Evolutionary conservation across 2,797 vertebrate species (phyloP).

Genomic region (Gobio occitaniae): DNA sequence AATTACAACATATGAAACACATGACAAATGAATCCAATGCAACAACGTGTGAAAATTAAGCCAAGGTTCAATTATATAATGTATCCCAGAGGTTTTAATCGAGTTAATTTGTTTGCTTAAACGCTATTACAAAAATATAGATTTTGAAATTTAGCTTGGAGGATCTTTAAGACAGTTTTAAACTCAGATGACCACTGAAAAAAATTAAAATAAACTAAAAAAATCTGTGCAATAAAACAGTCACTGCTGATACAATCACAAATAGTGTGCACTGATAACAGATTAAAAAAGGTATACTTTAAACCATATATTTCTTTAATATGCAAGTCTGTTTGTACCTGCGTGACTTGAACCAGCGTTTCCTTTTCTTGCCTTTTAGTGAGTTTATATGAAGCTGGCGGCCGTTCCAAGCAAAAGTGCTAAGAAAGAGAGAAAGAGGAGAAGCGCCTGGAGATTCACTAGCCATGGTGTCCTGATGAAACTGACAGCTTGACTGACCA

Average conservation of each 20-base stretch:
- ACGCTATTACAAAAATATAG: not conserved
- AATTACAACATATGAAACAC: not conserved
- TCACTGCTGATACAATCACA: not conserved
- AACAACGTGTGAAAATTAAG: not conserved
- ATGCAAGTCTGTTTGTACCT: constrained; percentile 73
- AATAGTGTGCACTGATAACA: not conserved
- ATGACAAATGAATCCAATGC: not conserved
- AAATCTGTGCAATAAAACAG: not conserved
- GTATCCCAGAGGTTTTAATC: not conserved
- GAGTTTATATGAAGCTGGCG: constrained; percentile 59
- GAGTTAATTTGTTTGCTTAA: not conserved
- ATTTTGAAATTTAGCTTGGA: not conserved
- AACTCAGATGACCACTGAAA: not conserved
- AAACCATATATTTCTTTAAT: not conserved
- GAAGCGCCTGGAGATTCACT: constrained; percentile 20
- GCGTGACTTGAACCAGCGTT: constrained; percentile 83
- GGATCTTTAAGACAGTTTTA: not conserved
- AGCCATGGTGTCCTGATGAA: constrained; percentile 26
- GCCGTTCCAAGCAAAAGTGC: constrained; percentile 74
- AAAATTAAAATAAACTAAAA: not conserved
- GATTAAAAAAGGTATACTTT: not conserved
- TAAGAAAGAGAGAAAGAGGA: constrained; percentile 68
- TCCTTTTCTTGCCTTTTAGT: constrained; percentile 78
- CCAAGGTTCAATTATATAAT: not conserved
- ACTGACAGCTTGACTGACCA: constrained; percentile 29